Evolutionary conservation across 2,888 invertebrate genomes (phyloP).

Genomic region (Harmothoe impar): DNA sequence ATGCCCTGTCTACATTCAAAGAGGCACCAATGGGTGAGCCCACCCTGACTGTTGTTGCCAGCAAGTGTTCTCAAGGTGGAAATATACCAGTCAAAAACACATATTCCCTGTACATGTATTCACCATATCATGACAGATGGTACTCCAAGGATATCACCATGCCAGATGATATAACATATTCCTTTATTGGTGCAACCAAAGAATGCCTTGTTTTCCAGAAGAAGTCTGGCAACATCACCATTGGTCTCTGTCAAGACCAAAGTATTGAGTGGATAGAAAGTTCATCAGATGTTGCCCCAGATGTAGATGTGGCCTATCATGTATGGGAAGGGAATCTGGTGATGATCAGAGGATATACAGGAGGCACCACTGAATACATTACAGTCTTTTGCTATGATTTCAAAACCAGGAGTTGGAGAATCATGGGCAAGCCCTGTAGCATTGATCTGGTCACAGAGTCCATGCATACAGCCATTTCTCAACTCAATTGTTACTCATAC

Average conservation of each 20-base stretch:
- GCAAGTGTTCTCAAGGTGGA: background rate
- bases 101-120: background rate
- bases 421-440: background rate
- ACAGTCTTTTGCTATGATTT: constrained; percentile 10
- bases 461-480: background rate
- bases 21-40: background rate
- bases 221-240: background rate
- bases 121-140: background rate
- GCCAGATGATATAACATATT: constrained; percentile 8
- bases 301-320: background rate
- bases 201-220: background rate
- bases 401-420: background rate
- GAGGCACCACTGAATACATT: background rate
- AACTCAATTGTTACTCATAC: background rate
- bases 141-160: constrained; percentile 1
- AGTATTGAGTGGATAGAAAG: constrained; percentile 10
- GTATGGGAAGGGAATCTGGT: background rate
- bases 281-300: background rate
- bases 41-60: background rate
- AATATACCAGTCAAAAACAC: background rate
- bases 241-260: background rate
- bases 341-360: background rate
- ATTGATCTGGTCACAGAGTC: background rate
- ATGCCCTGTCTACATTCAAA: background rate
- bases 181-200: background rate